Evolutionary conservation across 2,797 vertebrate genomes (phyloP), one percentile per base, ranked within the genome.

Genomic region (Aldrovandia affinis): DNA sequence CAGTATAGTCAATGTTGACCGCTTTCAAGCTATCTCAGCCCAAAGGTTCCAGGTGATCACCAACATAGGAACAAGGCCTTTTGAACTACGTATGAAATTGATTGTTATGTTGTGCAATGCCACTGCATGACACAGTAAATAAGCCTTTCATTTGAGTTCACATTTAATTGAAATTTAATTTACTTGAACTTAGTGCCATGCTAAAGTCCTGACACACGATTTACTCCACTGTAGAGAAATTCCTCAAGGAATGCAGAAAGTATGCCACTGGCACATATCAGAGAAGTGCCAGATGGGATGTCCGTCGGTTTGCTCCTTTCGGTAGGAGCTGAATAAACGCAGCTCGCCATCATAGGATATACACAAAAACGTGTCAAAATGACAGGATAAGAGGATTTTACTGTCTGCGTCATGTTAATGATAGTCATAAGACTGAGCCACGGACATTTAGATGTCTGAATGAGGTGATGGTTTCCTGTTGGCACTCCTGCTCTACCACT

Each of bases 361-460:
- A n/a, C 20, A 25, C 14, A 36, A 42, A 75, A 47, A 20, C n/a
- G 20, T 77, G 36, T 77, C 39, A 44, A n/a, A 75, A 75, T 22
- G 42, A n/a, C 36, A 75, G 70, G 44, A 75, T n/a, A 39, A 75
- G 39, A 44, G 70, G 39, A 44, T 75, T 73, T 73, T 75, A 22
- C 70, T 25, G 7, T 42, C 42, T 77, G 0, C 3, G 39, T 44
- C 20, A 47, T 10, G 15, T 42, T 47, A 77, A 28, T 77, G 18
- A 39, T 47, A 8, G 30, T 5, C 20, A 47, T 25, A 9, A 10
- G 73, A 73, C 18, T 18, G 70, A 73, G 70, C 22, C 15, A 42
- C 18, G 20, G 70, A 7, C 15, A 22, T 42, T 1, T 73, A 8
- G 20, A 20, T 12, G 4, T 77, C 20, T 44, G 73, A 77, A 12